Evolutionary conservation across 2,888 invertebrate genomes (phyloP), one percentile per base, ranked within the genome.

Genomic region (Eutolmus rufibarbis): DNA sequence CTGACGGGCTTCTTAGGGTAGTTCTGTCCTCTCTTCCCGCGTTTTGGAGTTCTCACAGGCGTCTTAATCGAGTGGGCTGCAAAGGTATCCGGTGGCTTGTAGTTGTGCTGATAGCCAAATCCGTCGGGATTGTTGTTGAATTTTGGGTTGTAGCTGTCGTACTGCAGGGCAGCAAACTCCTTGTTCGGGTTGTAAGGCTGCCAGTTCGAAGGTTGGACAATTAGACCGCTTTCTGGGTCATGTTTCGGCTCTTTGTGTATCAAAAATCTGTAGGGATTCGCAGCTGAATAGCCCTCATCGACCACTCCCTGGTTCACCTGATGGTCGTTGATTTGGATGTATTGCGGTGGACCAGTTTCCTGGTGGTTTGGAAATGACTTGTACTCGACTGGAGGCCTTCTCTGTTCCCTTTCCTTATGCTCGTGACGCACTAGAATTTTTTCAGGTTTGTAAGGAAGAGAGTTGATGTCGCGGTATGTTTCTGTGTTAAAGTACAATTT

Each of bases 111-210:
- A 43, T 92, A 92, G 82, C 92, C 92, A 88, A 91, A 92, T 2
- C 92, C 92, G 87, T 92, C 92, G 8, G 92, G 92, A 89, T 92
- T 92, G 57, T 92, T 92, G 81, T 92, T 92, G 85, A 90, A 92
- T 89, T 92, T 92, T 19, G 92, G 92, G 88, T 90, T 92, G 85
- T 92, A 92, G 82, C 91, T 92, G 79, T 92, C 92, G 78, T 90
- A 91, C 9, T 91, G 91, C 7, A 91, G 79, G 2, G 87, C 76
- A 57, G 40, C n/a, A 34, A 23, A 87, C 31, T 89, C 88, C 88
- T 89, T 81, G 66, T 89, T 87, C 74, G 89, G 89, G 37, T 88
- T 90, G 86, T 91, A 76, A n/a, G 87, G 91, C 5, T 90, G 90
- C 90, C 90, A 89, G 88, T 89, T 90, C 0, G 89, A 87, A 9